Percentiles rank a stretch among this genome's conserved stretches.
These are phyloP conservation scores for Gnathonemus echidnorhynchus DNA, from an alignment of 2,113 vertebrate species.

Conservation along the genomic window DNA sequence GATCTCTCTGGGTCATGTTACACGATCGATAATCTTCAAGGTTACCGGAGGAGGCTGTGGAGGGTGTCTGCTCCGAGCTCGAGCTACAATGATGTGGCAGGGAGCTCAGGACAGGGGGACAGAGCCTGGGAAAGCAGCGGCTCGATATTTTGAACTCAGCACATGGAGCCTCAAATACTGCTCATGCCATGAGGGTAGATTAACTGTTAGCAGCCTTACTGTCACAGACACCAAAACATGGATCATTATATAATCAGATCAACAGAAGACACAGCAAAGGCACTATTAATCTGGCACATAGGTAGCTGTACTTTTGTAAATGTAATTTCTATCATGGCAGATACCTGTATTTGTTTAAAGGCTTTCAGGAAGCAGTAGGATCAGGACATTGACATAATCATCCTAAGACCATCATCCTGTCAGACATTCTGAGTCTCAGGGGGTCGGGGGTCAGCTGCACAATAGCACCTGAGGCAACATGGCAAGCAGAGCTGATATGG, in stretches of 20 bases:
- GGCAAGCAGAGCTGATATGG: neutral
- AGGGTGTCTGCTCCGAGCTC: neutral
- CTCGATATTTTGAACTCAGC: neutral
- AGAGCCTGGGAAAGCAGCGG: neutral
- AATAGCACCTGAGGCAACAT: neutral
- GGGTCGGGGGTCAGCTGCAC: neutral
- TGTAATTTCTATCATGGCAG: neutral
- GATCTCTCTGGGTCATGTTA: slow-evolving; percentile 22
- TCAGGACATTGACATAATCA: neutral
- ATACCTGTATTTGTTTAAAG: neutral
- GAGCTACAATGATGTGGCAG: neutral
- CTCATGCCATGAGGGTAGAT: neutral
- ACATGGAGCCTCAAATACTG: neutral
- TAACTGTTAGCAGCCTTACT: neutral
- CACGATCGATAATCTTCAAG: slow-evolving; percentile 20
- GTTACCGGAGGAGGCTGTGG: slow-evolving; percentile 14
- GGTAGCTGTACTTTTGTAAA: neutral
- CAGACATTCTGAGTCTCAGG: neutral
- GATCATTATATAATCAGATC: neutral
- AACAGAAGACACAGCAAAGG: neutral
- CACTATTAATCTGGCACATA: neutral
- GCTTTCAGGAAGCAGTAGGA: neutral
- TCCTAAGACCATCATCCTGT: neutral
- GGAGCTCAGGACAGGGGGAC: neutral
- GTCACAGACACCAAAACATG: neutral